Evolutionary conservation across 2,113 vertebrate species (phyloP), one percentile per base, ranked within the genome.

Genomic region (Sula dactylatra): DNA sequence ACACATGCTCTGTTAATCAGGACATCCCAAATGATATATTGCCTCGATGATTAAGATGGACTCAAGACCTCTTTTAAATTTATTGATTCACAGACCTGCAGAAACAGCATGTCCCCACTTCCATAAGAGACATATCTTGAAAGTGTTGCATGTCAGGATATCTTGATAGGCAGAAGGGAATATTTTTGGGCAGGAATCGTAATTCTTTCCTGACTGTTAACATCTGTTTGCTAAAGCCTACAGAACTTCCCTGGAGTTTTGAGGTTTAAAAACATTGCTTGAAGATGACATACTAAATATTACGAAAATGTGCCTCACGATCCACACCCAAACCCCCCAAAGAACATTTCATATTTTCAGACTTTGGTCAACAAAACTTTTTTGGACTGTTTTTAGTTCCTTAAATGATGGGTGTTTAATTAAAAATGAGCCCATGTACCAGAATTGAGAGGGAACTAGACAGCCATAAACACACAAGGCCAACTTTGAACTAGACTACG

Each of bases 251-350:
- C 97, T 92, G 92, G 95, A 97, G 98, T 94, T 65, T 76, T 98
- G 97, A 97, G 98, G 96, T 98, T 97, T 97, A 96, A 97, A 98
- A 98, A 98, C 98, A 98, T 98, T 97, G 76, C 97, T 97, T 97
- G 92, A 97, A 96, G 96, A 98, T 98, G 98, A 98, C 97, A 98
- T 97, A 93, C 72, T 95, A 91, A 97, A 97, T 97, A 97, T 97
- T 98, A 97, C 9, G 88, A 98, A 98, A 98, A 97, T 98, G 74
- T 95, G 96, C 95, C 96, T 98, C 94, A 94, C 7, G 22, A 91
- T 97, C 97, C 98, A 98, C 98, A 97, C 97, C 98, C 98, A 97
- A 98, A 82, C 83, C 96, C 96, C 97, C 97, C 88, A 94, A 98
- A 98, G 98, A 98, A 97, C 96, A 96, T 88, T 95, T 98, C 95